phyloP scores from a whole-genome alignment of 2,797 vertebrate genomes.

The Cirrhinus molitorella region DNA sequence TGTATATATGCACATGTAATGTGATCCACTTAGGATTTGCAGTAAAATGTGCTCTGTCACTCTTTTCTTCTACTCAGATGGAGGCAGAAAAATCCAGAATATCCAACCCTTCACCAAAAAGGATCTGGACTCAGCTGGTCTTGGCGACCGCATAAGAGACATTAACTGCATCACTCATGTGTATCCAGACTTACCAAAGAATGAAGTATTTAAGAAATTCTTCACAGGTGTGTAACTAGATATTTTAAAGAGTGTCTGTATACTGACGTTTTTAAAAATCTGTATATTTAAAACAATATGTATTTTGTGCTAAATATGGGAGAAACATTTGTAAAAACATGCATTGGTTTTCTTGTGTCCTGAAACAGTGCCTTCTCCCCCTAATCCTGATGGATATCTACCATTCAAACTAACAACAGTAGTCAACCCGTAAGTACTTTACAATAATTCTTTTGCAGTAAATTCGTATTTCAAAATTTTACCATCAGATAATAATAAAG shows the following conservation, averaged over 20 bases:
- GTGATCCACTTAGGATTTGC: neutral
- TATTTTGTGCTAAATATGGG: neutral
- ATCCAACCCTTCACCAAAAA: constrained; percentile 94
- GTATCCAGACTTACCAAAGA: constrained; percentile 86
- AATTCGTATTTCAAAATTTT: neutral
- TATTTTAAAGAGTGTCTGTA: neutral
- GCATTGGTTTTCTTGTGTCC: neutral
- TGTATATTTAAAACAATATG: neutral
- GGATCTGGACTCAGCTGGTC: constrained; percentile 90
- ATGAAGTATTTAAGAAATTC: constrained; percentile 88
- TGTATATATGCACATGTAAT: neutral
- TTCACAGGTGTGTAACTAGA: constrained; percentile 84
- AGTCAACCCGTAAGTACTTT: constrained; percentile 55
- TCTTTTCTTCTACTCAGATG: constrained; percentile 65
- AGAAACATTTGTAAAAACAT: neutral
- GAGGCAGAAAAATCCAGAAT: constrained; percentile 90
- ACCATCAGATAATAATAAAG: neutral
- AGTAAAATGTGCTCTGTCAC: neutral
- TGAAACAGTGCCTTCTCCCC: constrained; percentile 37
- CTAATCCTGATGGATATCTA: constrained; percentile 58
- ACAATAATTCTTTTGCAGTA: neutral
- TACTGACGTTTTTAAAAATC: neutral
- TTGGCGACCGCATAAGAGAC: constrained; percentile 92
- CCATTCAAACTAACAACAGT: constrained; percentile 61
- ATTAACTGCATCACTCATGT: constrained; percentile 86